These are phyloP conservation scores for Siderastrea radians DNA, from an alignment of 92 coral and sea anemone genomes.

Conservation along the genomic window DNA sequence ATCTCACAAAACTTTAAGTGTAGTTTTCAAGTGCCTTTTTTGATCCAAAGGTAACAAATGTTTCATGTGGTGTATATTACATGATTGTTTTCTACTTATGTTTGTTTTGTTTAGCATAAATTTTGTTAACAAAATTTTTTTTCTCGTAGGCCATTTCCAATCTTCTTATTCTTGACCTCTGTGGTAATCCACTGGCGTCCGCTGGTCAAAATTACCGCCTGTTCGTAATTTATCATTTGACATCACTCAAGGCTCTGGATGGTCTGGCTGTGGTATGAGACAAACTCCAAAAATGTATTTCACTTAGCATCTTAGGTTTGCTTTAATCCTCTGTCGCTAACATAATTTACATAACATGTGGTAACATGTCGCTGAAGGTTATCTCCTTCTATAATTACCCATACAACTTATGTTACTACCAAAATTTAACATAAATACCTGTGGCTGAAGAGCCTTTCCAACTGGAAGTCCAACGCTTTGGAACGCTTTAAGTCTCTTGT, in stretches of 20 bases:
- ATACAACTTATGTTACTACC: too few relatives aligned
- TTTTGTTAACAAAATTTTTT: neutral
- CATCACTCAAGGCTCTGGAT: constrained; percentile 94
- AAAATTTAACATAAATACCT: too few relatives aligned
- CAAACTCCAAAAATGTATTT: neutral
- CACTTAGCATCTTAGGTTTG: neutral
- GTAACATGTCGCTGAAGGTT: neutral
- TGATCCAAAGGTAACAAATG: too few relatives aligned
- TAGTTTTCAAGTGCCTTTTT: too few relatives aligned
- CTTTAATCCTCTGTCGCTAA: neutral
- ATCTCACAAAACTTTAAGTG: too few relatives aligned
- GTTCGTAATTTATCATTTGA: constrained; percentile 91
- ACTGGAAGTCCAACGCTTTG: too few relatives aligned
- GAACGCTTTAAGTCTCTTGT: too few relatives aligned
- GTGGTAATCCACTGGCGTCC: constrained; percentile 90
- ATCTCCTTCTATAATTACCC: neutral
- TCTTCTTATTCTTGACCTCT: constrained; percentile 89
- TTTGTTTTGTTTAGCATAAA: neutral
- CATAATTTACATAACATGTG: neutral
- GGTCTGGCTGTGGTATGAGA: constrained; percentile 94
- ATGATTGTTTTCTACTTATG: too few relatives aligned
- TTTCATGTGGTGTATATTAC: too few relatives aligned
- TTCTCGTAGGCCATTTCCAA: constrained; percentile 74
- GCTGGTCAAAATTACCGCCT: constrained; percentile 86
- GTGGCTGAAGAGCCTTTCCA: too few relatives aligned